A percentile compares a stretch with the other conserved stretches of the same genome.
phyloP scores from a whole-genome alignment of 2,888 invertebrate species.

The Ditula angustiorana region DNA sequence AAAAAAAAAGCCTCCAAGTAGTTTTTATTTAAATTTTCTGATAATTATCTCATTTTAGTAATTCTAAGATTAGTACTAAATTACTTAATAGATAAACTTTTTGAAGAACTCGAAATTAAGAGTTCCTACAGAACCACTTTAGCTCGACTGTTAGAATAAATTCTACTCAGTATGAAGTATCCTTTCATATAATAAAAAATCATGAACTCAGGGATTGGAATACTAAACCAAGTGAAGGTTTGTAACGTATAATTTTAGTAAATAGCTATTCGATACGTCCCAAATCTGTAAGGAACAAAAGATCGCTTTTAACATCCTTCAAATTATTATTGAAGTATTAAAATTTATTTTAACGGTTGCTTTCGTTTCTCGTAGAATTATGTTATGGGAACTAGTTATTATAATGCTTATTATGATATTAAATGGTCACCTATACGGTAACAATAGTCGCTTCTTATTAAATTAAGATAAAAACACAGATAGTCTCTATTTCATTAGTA shows the following conservation, averaged over 20 bases:
- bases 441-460: no score
- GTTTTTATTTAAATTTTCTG: no score
- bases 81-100: no score
- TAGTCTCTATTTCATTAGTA: no score
- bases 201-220: slow-evolving; percentile 75
- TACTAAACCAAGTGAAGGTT: slow-evolving; percentile 76
- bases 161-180: background rate
- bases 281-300: slow-evolving; percentile 74
- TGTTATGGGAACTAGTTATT: background rate
- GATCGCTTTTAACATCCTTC: slow-evolving; percentile 57
- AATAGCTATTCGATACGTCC: slow-evolving; percentile 82
- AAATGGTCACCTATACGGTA: background rate
- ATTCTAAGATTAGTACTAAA: no score
- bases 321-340: slow-evolving; percentile 50
- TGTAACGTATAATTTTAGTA: slow-evolving; percentile 81
- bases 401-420: background rate
- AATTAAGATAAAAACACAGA: no score
- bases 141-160: background rate
- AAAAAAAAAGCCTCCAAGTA: no score
- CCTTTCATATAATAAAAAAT: slow-evolving; percentile 53
- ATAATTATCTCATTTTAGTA: no score
- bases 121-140: slow-evolving; percentile 19
- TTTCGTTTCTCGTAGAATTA: background rate
- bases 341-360: slow-evolving; percentile 41
- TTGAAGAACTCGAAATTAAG: no score